Evolutionary conservation across 2,888 invertebrate genomes (phyloP).

Genomic region (Drosophila melanosoma): DNA sequence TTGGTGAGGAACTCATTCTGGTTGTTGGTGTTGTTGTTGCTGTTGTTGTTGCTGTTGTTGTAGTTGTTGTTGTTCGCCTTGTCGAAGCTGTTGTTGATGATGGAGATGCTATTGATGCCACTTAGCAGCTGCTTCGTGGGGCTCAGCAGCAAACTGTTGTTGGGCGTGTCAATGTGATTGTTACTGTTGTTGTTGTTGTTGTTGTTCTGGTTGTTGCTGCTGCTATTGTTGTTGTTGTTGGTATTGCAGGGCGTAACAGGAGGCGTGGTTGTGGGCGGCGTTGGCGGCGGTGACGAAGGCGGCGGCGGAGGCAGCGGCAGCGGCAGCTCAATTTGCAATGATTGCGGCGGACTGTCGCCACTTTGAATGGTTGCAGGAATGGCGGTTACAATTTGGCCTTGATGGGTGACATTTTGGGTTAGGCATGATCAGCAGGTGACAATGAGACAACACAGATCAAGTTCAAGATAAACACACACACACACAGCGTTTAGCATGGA

Average conservation of each 20-base stretch:
- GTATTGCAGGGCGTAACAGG: conserved; percentile 61
- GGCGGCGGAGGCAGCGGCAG: conserved; percentile 1
- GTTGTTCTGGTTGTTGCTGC: conserved; percentile 53
- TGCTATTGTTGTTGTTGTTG: conserved; percentile 49
- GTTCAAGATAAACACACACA: conserved; percentile 36
- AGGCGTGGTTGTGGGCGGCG: conserved; percentile 36
- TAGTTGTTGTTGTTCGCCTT: conserved; percentile 73
- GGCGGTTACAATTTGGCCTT: conserved; percentile 85
- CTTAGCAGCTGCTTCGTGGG: conserved; percentile 78
- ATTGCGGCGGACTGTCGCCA: conserved; percentile 83
- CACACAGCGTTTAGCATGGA: conserved; percentile 66
- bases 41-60: conserved; percentile 62
- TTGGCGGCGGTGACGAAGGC: background rate
- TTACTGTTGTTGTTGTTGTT: conserved; percentile 54
- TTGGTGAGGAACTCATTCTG: conserved; percentile 83
- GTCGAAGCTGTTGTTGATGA: conserved; percentile 81
- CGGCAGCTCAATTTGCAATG: conserved; percentile 69
- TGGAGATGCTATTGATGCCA: conserved; percentile 80
- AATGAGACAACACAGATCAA: conserved; percentile 48
- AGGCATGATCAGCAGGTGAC: conserved; percentile 69
- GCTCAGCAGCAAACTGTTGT: conserved; percentile 76
- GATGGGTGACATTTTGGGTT: conserved; percentile 44
- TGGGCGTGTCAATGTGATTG: conserved; percentile 64
- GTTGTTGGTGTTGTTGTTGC: conserved; percentile 49
- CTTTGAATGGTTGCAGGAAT: conserved; percentile 84